Conservation (phyloP, 2,113 vertebrate genomes). For the rabbit (Oryctolagus cuniculus) region DNA sequence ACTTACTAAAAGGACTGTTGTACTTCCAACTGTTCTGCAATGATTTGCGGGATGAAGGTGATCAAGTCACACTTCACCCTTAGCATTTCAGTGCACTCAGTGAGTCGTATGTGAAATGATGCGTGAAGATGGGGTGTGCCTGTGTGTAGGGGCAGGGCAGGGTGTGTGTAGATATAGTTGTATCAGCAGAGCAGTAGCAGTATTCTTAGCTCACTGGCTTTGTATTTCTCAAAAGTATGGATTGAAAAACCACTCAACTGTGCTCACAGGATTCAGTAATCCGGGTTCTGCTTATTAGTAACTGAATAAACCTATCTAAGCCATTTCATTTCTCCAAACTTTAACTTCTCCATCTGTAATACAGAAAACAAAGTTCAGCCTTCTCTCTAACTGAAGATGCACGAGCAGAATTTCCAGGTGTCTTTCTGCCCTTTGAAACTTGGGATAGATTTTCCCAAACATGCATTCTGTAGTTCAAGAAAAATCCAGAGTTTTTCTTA, state of each 20-base stretch:
- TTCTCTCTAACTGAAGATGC: neutral
- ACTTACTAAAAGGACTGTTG: neutral
- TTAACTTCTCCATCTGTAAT: neutral
- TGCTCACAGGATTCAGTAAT: neutral
- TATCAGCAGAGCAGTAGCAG: too few relatives aligned
- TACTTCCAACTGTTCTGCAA: neutral
- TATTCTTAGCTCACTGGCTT: neutral
- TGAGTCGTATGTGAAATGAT: neutral
- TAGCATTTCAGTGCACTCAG: neutral
- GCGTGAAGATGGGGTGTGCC: neutral
- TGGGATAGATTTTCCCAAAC: neutral
- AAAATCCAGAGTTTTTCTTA: neutral
- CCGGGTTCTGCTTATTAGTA: neutral
- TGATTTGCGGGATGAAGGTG: neutral
- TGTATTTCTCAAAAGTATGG: neutral
- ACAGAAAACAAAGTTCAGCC: neutral
- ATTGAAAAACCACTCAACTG: neutral
- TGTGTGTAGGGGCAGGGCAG: too few relatives aligned
- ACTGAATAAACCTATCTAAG: neutral
- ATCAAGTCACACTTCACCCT: neutral
- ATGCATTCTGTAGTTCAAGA: neutral
- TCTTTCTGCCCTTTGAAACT: neutral
- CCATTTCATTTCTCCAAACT: neutral
- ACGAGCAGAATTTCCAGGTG: neutral
- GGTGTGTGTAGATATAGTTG: too few relatives aligned